These are phyloP conservation scores for Echinops telfairi DNA, from an alignment of 2,113 vertebrate species.

Conservation along the genomic window DNA sequence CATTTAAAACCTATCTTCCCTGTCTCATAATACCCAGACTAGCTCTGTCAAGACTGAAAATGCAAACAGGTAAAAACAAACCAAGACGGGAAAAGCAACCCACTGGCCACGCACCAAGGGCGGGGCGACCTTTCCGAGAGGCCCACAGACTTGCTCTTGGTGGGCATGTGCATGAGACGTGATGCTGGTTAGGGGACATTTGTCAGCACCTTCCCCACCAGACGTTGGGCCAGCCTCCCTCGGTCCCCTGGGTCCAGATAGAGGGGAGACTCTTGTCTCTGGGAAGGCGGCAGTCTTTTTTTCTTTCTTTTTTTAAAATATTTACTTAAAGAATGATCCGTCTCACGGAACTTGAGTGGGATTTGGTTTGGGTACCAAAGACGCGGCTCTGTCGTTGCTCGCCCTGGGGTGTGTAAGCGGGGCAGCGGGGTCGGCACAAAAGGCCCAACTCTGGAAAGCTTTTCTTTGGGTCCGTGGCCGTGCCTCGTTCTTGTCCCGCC, in stretches of 20 bases:
- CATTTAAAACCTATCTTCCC: slow-evolving; percentile 83
- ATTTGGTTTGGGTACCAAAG: slow-evolving; percentile 82
- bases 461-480: slow-evolving; percentile 77
- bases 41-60: slow-evolving; percentile 93
- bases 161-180: background rate
- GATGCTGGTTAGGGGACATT: slow-evolving; percentile 56
- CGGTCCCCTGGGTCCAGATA: background rate
- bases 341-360: slow-evolving; percentile 57
- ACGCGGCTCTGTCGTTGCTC: slow-evolving; percentile 78
- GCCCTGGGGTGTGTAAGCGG: slow-evolving; percentile 76
- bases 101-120: slow-evolving; percentile 77
- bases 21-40: slow-evolving; percentile 87
- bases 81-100: slow-evolving; percentile 80
- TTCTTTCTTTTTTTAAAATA: slow-evolving; percentile 42
- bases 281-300: slow-evolving; percentile 58
- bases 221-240: slow-evolving; percentile 48
- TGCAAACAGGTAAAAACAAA: slow-evolving; percentile 83
- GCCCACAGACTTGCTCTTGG: background rate
- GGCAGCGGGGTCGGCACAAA: slow-evolving; percentile 67
- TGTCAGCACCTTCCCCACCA: background rate
- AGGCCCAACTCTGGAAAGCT: slow-evolving; percentile 71
- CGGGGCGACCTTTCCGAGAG: background rate
- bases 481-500: slow-evolving; percentile 56
- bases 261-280: background rate
- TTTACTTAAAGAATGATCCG: slow-evolving; percentile 30